Conservation (phyloP, 1,140 invertebrate species). For the Caenorhabditis brenneri region DNA sequence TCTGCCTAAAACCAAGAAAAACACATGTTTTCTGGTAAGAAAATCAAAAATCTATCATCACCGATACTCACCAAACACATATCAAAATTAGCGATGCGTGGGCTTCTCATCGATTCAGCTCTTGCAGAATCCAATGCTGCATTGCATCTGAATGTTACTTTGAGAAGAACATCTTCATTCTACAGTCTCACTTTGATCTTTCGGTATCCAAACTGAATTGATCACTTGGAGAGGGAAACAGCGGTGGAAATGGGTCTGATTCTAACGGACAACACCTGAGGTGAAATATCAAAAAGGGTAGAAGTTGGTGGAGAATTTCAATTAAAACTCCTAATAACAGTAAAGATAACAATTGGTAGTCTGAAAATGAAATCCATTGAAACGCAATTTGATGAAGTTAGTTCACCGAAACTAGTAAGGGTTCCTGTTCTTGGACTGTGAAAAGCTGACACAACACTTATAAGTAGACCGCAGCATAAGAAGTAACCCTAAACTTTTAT, state of each 20-base stretch:
- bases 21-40: no score
- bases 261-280: conserved; percentile 13
- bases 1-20: background rate
- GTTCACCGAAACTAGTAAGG: background rate
- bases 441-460: background rate
- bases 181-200: background rate
- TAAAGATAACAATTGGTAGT: background rate
- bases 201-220: conserved; percentile 27
- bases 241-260: background rate
- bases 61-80: conserved; percentile 31
- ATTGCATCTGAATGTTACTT: background rate
- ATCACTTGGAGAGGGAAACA: conserved; percentile 6
- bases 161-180: no score
- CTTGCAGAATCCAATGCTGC: conserved; percentile 12
- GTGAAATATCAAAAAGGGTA: background rate
- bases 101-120: conserved; percentile 13
- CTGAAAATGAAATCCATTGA: background rate
- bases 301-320: conserved; percentile 19
- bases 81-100: background rate
- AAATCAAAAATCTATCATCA: no score
- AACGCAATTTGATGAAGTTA: no score
- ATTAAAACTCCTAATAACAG: background rate
- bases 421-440: background rate
- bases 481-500: background rate
- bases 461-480: background rate